phyloP scores from a whole-genome alignment of 2,888 invertebrate genomes.

The Melikaiella ostensackeni region DNA sequence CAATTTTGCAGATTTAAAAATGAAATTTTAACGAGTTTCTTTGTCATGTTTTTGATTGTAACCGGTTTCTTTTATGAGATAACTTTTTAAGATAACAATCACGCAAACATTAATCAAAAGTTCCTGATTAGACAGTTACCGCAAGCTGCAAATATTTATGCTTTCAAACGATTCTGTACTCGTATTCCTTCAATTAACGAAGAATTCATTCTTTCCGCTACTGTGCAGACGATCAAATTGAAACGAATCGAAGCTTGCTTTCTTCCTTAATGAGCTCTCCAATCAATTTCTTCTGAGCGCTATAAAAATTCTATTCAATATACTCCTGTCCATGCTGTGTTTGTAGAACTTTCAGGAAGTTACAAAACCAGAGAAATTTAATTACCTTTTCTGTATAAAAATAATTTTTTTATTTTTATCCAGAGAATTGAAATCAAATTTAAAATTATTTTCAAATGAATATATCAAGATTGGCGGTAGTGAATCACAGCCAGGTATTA shows the following conservation, averaged over 20 bases:
- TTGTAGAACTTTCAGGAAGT: not conserved
- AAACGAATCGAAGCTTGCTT: conserved; percentile 7
- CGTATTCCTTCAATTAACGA: not conserved
- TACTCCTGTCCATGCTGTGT: not conserved
- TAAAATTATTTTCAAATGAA: not conserved
- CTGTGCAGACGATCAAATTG: not conserved
- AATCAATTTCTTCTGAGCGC: not conserved
- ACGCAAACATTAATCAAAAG: not conserved
- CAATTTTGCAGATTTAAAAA: too few species aligned
- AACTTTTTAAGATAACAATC: not conserved
- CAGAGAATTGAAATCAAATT: not conserved
- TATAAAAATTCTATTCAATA: not conserved
- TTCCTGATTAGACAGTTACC: not conserved
- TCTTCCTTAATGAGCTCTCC: conserved; percentile 21
- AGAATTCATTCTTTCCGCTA: conserved; percentile 4
- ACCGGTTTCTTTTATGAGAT: not conserved
- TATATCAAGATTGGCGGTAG: not conserved
- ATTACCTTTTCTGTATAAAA: not conserved
- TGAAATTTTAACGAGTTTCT: too few species aligned
- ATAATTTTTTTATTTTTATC: not conserved
- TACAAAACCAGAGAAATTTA: not conserved
- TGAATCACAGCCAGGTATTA: not conserved
- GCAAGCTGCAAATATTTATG: not conserved
- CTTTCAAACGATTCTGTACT: not conserved
- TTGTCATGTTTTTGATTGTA: too few species aligned